Conservation (phyloP, 2,797 vertebrate species). For the Helarctos malayanus region DNA sequence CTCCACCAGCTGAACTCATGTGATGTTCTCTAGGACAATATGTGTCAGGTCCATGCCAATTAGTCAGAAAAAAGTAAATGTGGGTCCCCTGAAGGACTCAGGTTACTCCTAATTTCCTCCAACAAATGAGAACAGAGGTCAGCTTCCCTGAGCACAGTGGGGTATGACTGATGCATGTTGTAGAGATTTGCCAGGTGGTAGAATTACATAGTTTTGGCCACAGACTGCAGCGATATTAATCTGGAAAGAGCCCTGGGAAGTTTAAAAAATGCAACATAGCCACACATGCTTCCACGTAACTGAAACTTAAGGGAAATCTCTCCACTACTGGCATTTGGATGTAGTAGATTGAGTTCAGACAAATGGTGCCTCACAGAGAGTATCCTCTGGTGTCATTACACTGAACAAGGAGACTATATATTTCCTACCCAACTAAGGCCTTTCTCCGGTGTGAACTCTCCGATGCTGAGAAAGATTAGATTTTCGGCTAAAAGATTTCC, state of each 20-base stretch:
- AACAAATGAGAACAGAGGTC: background rate
- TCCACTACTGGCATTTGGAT: background rate
- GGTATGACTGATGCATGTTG: background rate
- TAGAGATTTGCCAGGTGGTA: background rate
- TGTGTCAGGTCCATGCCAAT: background rate
- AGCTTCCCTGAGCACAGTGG: background rate
- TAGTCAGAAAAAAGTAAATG: background rate
- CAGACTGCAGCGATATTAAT: background rate
- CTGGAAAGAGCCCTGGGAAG: background rate
- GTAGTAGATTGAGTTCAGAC: background rate
- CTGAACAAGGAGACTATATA: background rate
- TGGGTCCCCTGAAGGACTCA: background rate
- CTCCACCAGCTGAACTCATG: background rate
- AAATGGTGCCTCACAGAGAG: background rate
- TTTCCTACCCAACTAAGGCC: background rate
- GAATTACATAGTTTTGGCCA: background rate
- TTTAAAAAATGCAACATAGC: background rate
- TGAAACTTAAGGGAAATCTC: background rate
- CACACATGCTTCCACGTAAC: background rate
- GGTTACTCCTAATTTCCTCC: background rate
- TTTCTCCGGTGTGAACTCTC: constrained; percentile 36
- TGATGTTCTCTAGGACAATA: background rate
- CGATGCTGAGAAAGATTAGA: constrained; percentile 10
- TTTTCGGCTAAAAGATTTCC: constrained; percentile 21
- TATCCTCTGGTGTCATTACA: background rate